Percentiles rank a stretch among this genome's conserved stretches.
These are phyloP conservation scores for Onychomys arenicola DNA, from an alignment of 2,797 vertebrate genomes.

Conservation along the genomic window DNA sequence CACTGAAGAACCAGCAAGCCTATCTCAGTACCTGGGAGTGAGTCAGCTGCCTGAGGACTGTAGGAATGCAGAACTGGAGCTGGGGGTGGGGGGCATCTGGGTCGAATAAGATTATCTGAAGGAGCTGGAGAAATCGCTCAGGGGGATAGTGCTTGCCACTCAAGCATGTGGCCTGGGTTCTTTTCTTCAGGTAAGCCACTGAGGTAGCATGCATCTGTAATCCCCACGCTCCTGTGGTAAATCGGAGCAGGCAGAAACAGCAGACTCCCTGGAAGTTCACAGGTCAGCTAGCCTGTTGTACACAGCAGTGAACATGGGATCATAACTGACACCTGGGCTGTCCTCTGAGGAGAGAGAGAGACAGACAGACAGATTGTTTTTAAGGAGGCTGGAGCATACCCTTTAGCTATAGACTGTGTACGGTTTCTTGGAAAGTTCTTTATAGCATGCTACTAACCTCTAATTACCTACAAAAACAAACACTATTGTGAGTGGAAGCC, in stretches of 20 bases:
- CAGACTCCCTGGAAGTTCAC: not conserved
- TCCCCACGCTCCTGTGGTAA: not conserved
- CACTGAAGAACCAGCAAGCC: not conserved
- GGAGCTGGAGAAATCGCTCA: not conserved
- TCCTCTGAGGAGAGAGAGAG: not conserved
- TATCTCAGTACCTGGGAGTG: rapidly evolving
- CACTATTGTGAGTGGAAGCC: constrained; percentile 76
- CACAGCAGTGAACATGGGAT: not conserved
- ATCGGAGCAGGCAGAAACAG: not conserved
- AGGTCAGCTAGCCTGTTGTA: not conserved
- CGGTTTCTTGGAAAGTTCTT: constrained; percentile 65
- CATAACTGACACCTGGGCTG: not conserved
- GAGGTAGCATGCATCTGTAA: not conserved
- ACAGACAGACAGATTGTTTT: not conserved
- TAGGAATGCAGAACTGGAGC: not conserved
- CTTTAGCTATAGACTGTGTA: constrained; percentile 16
- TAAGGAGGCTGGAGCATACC: not conserved
- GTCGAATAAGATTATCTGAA: not conserved
- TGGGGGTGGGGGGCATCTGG: not conserved
- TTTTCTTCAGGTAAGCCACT: not conserved
- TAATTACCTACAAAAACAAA: constrained; percentile 75
- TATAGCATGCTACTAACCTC: constrained; percentile 61
- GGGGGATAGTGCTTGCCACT: not conserved
- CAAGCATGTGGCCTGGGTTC: not conserved
- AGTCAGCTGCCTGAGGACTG: not conserved